phyloP scores from a whole-genome alignment of 2,888 invertebrate genomes.

The Morinoia aosen region DNA sequence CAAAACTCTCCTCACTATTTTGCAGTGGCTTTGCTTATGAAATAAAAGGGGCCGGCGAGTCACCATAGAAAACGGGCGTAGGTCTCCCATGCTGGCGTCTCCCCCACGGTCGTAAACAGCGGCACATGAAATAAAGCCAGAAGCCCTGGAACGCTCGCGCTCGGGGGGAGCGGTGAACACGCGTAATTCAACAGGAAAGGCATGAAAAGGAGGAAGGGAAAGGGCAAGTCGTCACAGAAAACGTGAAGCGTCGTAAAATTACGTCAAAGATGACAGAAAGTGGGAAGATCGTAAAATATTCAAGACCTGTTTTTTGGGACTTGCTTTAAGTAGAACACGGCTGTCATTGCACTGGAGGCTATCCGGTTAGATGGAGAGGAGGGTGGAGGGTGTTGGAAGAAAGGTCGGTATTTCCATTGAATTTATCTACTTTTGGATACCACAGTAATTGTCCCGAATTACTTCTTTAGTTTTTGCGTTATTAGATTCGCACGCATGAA shows the following conservation, averaged over 20 bases:
- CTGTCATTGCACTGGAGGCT: neutral
- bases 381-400: too few species aligned
- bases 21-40: neutral
- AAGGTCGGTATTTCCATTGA: too few species aligned
- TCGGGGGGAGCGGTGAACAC: neutral
- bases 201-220: neutral
- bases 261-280: constrained; percentile 27
- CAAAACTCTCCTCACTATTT: neutral
- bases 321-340: neutral
- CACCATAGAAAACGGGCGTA: constrained; percentile 22
- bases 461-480: too few species aligned
- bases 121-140: neutral
- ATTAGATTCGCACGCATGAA: too few species aligned
- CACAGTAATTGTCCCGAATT: too few species aligned
- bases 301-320: neutral
- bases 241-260: constrained; percentile 18
- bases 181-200: neutral
- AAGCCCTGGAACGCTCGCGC: neutral
- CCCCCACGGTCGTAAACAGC: neutral
- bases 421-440: too few species aligned
- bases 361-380: too few species aligned
- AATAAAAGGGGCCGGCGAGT: neutral
- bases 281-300: constrained; percentile 29
- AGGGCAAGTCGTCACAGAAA: neutral
- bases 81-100: neutral